Percentiles rank a stretch among this genome's conserved stretches.
Conservation (phyloP, 2,888 invertebrate species). For the Pocota personata region DNA sequence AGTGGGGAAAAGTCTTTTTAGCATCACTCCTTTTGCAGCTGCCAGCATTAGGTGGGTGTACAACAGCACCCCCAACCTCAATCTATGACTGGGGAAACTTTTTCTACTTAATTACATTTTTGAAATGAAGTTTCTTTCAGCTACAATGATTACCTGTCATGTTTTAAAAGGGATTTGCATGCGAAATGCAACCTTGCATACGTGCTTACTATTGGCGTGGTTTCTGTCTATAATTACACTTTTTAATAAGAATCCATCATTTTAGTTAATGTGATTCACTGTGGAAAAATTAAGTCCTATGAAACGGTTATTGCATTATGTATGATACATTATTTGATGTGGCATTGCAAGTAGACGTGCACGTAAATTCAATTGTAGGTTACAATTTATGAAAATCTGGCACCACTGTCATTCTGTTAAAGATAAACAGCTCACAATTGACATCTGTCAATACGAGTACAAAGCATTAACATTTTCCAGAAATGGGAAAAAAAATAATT, state of each 20-base stretch:
- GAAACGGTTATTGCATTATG: no score
- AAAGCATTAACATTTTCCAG: no score
- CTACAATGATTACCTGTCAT: constrained; percentile 2
- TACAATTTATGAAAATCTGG: no score
- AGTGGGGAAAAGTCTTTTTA: neutral
- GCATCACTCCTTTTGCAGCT: neutral
- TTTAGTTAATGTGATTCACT: neutral
- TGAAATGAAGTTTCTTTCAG: constrained; percentile 9
- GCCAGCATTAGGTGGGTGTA: neutral
- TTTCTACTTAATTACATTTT: constrained; percentile 53
- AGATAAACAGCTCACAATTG: no score
- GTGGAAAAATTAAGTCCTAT: neutral
- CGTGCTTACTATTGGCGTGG: neutral
- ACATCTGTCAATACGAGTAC: no score
- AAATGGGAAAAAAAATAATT: no score
- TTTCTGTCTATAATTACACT: neutral
- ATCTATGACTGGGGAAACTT: constrained; percentile 32
- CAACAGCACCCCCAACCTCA: neutral
- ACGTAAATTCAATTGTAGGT: no score
- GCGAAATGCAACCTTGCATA: neutral
- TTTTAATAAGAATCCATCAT: neutral
- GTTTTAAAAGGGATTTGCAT: neutral
- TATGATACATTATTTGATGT: no score
- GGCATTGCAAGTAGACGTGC: no score
- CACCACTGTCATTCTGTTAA: no score